Base-by-base conservation (phyloP, 2,888 invertebrate species). In the Acronicta alni region DNA sequence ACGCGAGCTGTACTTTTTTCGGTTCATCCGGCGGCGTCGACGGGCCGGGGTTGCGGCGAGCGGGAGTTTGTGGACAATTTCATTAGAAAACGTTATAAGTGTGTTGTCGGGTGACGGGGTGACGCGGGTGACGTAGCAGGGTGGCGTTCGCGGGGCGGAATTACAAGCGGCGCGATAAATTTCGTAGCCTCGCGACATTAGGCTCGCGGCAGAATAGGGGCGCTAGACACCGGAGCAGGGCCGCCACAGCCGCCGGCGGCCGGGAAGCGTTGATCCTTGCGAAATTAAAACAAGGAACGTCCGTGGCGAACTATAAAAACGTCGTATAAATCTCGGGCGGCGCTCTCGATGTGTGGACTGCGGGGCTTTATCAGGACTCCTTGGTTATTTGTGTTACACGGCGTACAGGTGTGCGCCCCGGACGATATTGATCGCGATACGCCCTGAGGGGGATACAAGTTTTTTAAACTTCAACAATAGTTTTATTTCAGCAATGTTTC, bases 31-130 rank as follows among this genome's bases (percentile, higher is more conserved):
- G 87, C 89, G 87, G 87, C 90, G 91, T 84, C 90, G 85, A 85
- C 90, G 89, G 87, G 87, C 87, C 82, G 87, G 88, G 90, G 88
- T 85, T 89, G 89, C 82, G 89, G 89, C 87, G 88, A 89, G 88
- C 88, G 87, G 84, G 89, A 87, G 88, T 88, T 91, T 90, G 92
- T 91, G 92, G 93, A 94, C 93, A 92, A 94, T 93, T 94, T 94
- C 93, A 94, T 94, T 94, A 94, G 93, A 92, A 93, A 93, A 89
- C 86, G 91, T 90, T 93, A 91, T 91, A 91, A 92, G 92, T 92
- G 88, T 91, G 90, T 91, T 87, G 87, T 83, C 80, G 89, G 89
- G 87, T 89, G 92, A 89, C 84, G 86, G 89, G 90, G 91, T 89
- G 90, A 89, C 80, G 84, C 77, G 85, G 84, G 85, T 83, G 85